Percentiles rank a stretch among this genome's conserved stretches.
phyloP scores from a whole-genome alignment of 2,888 invertebrate genomes.

The Poecilobothrus nobilitatus region DNA sequence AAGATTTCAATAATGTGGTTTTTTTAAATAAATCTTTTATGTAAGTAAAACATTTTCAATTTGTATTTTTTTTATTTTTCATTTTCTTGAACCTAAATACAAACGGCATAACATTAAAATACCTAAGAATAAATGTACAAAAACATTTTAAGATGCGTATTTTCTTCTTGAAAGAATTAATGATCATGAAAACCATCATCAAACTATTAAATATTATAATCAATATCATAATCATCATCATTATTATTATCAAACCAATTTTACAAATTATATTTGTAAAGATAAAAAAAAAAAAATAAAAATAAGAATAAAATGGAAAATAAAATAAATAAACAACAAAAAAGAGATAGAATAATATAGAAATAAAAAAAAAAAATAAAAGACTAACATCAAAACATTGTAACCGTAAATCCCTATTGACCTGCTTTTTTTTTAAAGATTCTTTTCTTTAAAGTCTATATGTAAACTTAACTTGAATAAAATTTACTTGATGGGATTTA shows the following conservation, averaged over 20 bases:
- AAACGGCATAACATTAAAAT: no score
- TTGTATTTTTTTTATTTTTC: no score
- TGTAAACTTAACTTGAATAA: background rate
- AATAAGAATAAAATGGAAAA: no score
- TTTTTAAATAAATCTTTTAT: no score
- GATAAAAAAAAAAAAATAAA: background rate
- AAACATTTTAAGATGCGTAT: background rate
- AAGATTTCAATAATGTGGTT: no score
- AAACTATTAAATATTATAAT: background rate
- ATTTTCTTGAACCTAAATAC: no score
- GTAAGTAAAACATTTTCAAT: no score
- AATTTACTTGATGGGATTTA: background rate
- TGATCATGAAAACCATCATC: background rate
- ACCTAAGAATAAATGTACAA: no score
- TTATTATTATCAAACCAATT: background rate
- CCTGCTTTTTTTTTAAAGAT: background rate
- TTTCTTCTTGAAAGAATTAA: background rate
- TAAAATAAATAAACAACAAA: background rate
- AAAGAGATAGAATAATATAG: background rate
- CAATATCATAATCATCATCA: background rate
- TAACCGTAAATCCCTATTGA: slow-evolving; percentile 6
- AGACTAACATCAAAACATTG: background rate
- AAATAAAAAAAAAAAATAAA: background rate
- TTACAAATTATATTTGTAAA: background rate
- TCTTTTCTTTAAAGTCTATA: background rate